A percentile compares a stretch with the other conserved stretches of the same genome.
Conservation (phyloP, 2,113 vertebrate genomes). For the Amphiprion percula region DNA sequence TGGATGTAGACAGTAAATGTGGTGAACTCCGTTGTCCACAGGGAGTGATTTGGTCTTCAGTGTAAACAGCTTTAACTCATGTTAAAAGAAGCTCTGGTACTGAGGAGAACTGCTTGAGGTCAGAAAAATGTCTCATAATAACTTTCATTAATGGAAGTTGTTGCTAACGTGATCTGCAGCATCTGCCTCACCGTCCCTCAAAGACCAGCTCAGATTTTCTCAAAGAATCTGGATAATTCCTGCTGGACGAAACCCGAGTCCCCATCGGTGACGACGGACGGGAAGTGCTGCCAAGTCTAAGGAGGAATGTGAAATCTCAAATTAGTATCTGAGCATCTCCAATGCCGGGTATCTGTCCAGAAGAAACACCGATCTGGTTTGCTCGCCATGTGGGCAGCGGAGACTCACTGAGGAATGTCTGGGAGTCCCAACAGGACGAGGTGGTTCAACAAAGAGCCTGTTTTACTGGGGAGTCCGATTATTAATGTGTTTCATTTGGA, state of each 20-base stretch:
- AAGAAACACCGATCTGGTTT: constrained; percentile 28
- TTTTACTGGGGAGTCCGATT: background rate
- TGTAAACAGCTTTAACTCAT: no score
- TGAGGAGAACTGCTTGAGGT: no score
- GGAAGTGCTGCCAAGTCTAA: background rate
- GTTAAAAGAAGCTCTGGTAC: no score
- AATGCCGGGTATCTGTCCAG: background rate
- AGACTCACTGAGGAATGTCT: background rate
- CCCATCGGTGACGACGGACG: constrained; percentile 4
- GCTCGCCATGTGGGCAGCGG: background rate
- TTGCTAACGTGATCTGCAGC: background rate
- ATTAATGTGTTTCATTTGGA: background rate
- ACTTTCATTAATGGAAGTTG: no score
- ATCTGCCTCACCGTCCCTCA: background rate
- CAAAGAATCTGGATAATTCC: constrained; percentile 25
- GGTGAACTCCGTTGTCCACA: no score
- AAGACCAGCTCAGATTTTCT: constrained; percentile 26
- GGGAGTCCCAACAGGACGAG: background rate
- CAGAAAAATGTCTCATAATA: background rate
- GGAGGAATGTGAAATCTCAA: constrained; percentile 32
- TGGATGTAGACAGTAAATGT: no score
- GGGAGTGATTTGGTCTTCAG: no score
- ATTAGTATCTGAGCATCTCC: constrained; percentile 32
- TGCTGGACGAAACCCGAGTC: constrained; percentile 35
- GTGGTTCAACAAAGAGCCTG: background rate